Evolutionary conservation across 2,888 invertebrate species (phyloP).

Genomic region (Globia sparganii): DNA sequence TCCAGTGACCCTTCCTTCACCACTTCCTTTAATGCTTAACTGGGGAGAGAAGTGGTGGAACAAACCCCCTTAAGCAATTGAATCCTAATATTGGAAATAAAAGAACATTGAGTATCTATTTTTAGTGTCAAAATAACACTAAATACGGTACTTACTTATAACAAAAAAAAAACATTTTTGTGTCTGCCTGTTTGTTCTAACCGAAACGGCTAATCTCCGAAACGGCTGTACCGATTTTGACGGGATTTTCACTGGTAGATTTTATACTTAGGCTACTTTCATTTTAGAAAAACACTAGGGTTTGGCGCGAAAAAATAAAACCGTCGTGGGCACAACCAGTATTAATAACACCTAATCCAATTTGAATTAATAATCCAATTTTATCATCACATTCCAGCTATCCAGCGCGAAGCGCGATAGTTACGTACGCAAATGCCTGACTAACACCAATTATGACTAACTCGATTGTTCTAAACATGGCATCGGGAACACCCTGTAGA

Average conservation of each 20-base stretch:
- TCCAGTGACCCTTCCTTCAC: not conserved
- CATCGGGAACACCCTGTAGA: conserved; percentile 60
- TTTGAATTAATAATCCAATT: conserved; percentile 8
- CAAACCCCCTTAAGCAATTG: too few species aligned
- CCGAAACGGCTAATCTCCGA: not conserved
- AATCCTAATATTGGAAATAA: too few species aligned
- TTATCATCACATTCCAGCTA: conserved; percentile 3
- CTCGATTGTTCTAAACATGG: conserved; percentile 25
- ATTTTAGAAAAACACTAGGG: not conserved
- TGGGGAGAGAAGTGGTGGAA: too few species aligned
- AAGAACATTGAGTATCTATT: not conserved
- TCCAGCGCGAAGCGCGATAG: not conserved
- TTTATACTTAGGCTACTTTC: not conserved
- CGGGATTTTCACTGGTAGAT: not conserved
- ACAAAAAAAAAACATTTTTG: not conserved
- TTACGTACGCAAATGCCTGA: conserved; percentile 32
- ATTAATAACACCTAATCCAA: not conserved
- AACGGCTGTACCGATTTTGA: not conserved
- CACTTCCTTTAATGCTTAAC: not conserved
- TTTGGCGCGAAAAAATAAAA: not conserved
- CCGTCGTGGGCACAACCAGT: not conserved
- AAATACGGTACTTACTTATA: too few species aligned
- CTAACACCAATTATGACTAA: too few species aligned
- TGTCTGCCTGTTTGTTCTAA: not conserved
- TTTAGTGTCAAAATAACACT: not conserved